These are phyloP conservation scores for Rhyacophila brunnea DNA, from an alignment of 1,140 invertebrate genomes.

Conservation along the genomic window DNA sequence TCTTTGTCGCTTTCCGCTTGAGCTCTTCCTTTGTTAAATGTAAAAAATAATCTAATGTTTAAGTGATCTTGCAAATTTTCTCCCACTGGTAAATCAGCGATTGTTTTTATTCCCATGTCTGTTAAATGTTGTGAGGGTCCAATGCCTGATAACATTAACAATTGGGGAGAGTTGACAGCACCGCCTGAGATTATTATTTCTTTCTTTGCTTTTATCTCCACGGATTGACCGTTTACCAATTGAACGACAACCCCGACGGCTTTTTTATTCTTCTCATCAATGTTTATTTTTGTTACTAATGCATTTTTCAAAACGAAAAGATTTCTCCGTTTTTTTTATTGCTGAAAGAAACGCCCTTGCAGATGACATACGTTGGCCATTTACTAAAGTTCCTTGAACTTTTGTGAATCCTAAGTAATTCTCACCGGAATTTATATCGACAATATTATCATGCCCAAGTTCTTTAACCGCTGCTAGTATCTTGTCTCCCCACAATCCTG, in stretches of 20 bases:
- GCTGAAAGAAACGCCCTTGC: slow-evolving; percentile 55
- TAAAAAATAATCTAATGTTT: slow-evolving; percentile 7
- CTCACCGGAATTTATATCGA: slow-evolving; percentile 59
- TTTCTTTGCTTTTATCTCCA: slow-evolving; percentile 53
- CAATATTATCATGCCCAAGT: slow-evolving; percentile 48
- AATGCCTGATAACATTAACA: slow-evolving; percentile 73
- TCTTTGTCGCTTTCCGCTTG: background rate
- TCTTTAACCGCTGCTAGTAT: slow-evolving; percentile 43
- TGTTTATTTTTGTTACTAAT: slow-evolving; percentile 62
- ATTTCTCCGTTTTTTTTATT: slow-evolving; percentile 54
- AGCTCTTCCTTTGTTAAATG: background rate
- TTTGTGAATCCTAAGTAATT: slow-evolving; percentile 57
- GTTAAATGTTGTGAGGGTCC: slow-evolving; percentile 67
- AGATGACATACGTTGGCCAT: slow-evolving; percentile 47
- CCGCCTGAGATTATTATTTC: slow-evolving; percentile 68
- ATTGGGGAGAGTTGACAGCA: slow-evolving; percentile 57
- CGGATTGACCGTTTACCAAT: slow-evolving; percentile 45
- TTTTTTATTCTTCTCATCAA: slow-evolving; percentile 59
- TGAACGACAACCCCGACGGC: slow-evolving; percentile 60
- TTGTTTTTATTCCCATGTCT: slow-evolving; percentile 54
- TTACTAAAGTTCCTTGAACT: slow-evolving; percentile 43
- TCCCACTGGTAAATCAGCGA: slow-evolving; percentile 63
- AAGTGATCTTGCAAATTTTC: slow-evolving; percentile 68
- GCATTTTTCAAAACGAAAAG: slow-evolving; percentile 56
- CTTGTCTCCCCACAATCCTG: slow-evolving; percentile 47